Evolutionary conservation across 2,797 vertebrate genomes (phyloP).

Genomic region (Lophotriccus pileatus): DNA sequence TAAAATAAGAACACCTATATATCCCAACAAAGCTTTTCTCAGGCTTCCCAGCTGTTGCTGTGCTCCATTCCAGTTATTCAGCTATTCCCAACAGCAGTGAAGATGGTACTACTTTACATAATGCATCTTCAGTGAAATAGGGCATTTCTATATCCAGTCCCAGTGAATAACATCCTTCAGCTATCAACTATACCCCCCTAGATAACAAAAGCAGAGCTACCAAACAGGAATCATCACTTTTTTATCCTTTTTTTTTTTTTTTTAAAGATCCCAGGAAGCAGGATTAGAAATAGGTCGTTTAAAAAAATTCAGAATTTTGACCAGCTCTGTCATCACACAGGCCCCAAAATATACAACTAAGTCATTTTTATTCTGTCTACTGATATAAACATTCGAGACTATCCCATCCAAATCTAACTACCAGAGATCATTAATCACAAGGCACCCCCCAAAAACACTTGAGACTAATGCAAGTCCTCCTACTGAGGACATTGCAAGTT

Average conservation of each 20-base stretch:
- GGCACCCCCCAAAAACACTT: not conserved
- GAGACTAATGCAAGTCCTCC: not conserved
- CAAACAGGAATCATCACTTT: not conserved
- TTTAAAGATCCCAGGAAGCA: not conserved
- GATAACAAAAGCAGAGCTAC: not conserved
- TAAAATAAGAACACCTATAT: not conserved
- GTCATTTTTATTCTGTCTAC: not conserved
- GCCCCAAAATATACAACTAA: not conserved
- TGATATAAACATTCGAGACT: conserved; percentile 5
- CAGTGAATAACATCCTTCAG: not conserved
- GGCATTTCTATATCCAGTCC: not conserved
- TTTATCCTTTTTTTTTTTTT: too few species aligned
- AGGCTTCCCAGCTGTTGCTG: not conserved
- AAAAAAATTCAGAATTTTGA: conserved; percentile 7
- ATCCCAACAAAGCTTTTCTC: not conserved
- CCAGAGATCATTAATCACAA: not conserved
- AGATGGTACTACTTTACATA: not conserved
- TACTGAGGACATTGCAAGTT: not conserved
- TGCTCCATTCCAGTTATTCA: not conserved
- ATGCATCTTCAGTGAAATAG: not conserved
- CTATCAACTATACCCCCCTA: not conserved
- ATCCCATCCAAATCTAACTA: not conserved
- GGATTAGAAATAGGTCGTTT: not conserved
- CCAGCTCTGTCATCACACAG: not conserved
- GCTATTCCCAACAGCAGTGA: not conserved